Evolutionary conservation across 2,888 invertebrate genomes (phyloP).

Genomic region (Alentia gelatinosa): DNA sequence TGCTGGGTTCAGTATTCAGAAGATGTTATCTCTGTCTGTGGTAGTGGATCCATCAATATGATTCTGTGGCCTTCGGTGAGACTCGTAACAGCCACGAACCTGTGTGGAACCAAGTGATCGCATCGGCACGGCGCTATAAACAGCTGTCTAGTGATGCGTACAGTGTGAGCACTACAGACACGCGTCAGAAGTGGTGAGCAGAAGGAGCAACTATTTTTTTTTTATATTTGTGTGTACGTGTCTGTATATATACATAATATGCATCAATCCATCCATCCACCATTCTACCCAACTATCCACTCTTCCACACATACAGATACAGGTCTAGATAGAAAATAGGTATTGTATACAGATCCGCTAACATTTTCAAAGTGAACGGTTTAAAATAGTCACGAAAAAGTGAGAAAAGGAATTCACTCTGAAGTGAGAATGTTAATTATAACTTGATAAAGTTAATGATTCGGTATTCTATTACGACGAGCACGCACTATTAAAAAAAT

Average conservation of each 20-base stretch:
- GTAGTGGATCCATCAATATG: neutral
- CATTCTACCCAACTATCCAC: too few relatives aligned
- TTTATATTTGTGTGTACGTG: too few relatives aligned
- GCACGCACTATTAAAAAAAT: too few relatives aligned
- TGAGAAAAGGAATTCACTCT: too few relatives aligned
- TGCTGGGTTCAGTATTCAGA: neutral
- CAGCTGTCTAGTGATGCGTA: neutral
- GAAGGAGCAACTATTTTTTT: neutral
- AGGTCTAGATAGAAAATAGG: neutral
- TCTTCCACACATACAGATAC: neutral
- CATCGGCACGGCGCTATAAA: neutral
- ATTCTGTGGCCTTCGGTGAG: neutral
- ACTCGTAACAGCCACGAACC: neutral
- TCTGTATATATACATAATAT: too few relatives aligned
- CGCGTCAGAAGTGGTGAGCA: neutral
- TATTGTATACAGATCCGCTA: neutral
- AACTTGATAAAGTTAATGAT: too few relatives aligned
- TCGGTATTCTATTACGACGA: too few relatives aligned
- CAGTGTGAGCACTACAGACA: neutral
- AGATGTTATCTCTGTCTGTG: neutral
- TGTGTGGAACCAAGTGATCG: neutral
- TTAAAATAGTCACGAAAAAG: too few relatives aligned
- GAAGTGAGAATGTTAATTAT: too few relatives aligned
- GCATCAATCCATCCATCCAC: too few relatives aligned
- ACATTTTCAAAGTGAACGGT: neutral